phyloP scores from a whole-genome alignment of 2,888 invertebrate genomes.

The Drosophila peninsularis region DNA sequence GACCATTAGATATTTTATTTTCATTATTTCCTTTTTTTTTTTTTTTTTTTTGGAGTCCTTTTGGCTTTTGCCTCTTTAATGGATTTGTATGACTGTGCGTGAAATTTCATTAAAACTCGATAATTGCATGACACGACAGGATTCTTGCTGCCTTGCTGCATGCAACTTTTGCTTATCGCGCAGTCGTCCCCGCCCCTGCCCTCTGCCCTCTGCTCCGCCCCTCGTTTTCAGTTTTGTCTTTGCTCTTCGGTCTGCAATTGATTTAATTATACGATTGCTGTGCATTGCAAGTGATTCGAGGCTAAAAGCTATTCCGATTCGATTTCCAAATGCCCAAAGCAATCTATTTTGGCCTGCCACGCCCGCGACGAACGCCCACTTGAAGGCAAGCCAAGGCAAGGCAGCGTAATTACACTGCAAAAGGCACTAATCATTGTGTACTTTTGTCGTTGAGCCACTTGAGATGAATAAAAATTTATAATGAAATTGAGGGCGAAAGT shows the following conservation, averaged over 20 bases:
- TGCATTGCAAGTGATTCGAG: conserved; percentile 49
- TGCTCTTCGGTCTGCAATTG: conserved; percentile 51
- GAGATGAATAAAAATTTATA: neutral
- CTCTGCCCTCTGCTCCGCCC: too few species aligned
- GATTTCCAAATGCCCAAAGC: conserved; percentile 17
- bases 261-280: conserved; percentile 60
- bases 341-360: conserved; percentile 9
- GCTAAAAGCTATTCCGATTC: conserved; percentile 28
- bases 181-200: neutral
- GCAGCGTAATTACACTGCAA: conserved; percentile 45
- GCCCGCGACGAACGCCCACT: neutral
- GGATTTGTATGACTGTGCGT: conserved; percentile 68
- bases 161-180: conserved; percentile 37
- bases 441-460: conserved; percentile 32
- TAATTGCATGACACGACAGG: conserved; percentile 76
- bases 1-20: conserved; percentile 29
- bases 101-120: conserved; percentile 77
- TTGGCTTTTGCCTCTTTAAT: conserved; percentile 40
- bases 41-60: conserved; percentile 6
- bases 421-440: conserved; percentile 31
- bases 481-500: neutral
- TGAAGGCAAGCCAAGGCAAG: neutral
- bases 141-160: conserved; percentile 42
- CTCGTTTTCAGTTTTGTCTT: conserved; percentile 11
- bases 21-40: neutral